These are phyloP conservation scores for Catamblyrhynchus diadema DNA, from an alignment of 2,797 vertebrate species.

Conservation along the genomic window DNA sequence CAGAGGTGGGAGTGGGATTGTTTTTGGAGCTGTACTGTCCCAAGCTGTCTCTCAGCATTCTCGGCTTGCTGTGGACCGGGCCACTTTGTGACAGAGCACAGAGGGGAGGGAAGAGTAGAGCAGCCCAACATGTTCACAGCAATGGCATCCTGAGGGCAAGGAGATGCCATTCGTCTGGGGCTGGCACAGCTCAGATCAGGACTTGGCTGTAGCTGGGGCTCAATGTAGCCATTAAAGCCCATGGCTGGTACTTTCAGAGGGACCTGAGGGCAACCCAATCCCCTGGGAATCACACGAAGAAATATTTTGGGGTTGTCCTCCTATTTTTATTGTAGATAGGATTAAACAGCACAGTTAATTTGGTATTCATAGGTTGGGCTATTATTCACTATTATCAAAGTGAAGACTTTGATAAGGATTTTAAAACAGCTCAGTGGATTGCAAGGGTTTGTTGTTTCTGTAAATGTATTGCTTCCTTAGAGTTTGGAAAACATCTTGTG, in stretches of 20 bases:
- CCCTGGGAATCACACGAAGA: not conserved
- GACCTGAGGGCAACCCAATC: not conserved
- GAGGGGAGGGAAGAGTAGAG: not conserved
- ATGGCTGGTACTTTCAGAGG: not conserved
- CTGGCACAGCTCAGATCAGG: not conserved
- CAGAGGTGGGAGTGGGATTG: not conserved
- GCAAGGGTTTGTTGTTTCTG: not conserved
- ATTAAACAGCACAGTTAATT: not conserved
- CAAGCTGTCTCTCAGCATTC: not conserved
- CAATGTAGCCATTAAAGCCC: not conserved
- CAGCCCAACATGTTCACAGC: accelerated
- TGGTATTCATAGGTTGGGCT: not conserved
- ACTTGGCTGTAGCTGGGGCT: not conserved
- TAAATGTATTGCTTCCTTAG: not conserved
- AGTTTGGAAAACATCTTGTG: not conserved
- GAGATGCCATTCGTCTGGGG: not conserved
- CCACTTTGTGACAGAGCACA: not conserved
- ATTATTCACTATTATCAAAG: not conserved
- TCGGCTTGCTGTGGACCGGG: not conserved
- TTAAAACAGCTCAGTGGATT: not conserved
- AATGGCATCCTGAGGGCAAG: accelerated
- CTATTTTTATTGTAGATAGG: not conserved
- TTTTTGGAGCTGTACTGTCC: not conserved
- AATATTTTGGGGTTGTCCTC: not conserved
- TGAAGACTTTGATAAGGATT: not conserved